Base-by-base conservation (phyloP, 2,113 vertebrate species). In the Dolichotis patagonum region DNA sequence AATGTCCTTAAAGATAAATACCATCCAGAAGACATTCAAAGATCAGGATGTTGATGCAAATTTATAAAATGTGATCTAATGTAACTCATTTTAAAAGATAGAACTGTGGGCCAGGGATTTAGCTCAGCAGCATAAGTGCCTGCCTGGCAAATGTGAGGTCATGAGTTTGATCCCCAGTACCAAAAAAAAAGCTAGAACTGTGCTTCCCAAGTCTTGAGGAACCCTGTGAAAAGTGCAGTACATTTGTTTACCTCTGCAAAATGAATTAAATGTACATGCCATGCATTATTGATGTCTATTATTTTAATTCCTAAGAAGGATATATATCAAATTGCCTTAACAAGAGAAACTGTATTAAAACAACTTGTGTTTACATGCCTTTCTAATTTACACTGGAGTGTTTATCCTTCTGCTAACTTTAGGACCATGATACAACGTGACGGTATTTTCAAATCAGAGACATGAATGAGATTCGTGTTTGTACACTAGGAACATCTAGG, bases 251-350 rank as follows among this genome's bases (percentile, higher is more conserved):
- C 78, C 98, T 98, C 97, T 97, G 35, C 92, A 96, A 98, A 97
- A 82, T 69, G 97, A 96, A 98, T 95, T 98, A 97, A 98, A 97
- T 97, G 92, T 90, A 65, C 89, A 91, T 91, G n/a, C 96, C 90
- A 90, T 94, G 95, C 88, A 97, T 98, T 98, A 97, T 98, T 98
- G 96, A 97, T 97, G 97, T 98, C 88, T 97, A 94, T 98, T 97
- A 98, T 98, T 98, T 97, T 98, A 98, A 98, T 98, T 98, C 97
- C 97, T 96, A 97, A 97, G 95, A 98, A 98, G 94, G 91, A 84
- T 90, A 69, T 98, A 94, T 97, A 97, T 98, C 93, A 96, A 98
- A 98, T 98, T 98, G 98, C 96, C 92, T 96, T 98, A 97, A 97
- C 95, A 96, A 98, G 96, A 98, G 98, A 87, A 98, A 98, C 95